These are phyloP conservation scores for Timema cristinae DNA, from an alignment of 2,888 invertebrate species.

Conservation along the genomic window DNA sequence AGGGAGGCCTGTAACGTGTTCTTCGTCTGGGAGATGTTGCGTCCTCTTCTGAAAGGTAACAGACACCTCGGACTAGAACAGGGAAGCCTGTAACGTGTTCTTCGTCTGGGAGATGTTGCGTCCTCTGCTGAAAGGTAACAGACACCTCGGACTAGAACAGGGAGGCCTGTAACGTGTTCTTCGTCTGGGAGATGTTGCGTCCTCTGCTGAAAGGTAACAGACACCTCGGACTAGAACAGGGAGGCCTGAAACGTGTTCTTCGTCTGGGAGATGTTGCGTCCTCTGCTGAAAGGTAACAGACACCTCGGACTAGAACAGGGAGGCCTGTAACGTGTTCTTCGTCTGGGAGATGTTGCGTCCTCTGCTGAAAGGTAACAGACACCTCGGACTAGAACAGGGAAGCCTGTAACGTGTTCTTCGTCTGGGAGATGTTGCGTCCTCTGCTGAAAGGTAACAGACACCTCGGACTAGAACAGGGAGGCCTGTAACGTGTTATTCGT, in stretches of 20 bases:
- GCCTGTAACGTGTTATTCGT: constrained; percentile 39
- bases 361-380: constrained; percentile 33
- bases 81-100: constrained; percentile 38
- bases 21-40: constrained; percentile 38
- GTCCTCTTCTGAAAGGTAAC: constrained; percentile 36
- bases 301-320: constrained; percentile 30
- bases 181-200: constrained; percentile 38
- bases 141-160: constrained; percentile 26
- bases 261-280: constrained; percentile 38
- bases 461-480: constrained; percentile 32
- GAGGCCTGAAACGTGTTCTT: constrained; percentile 39
- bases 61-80: constrained; percentile 21
- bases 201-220: constrained; percentile 35
- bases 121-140: constrained; percentile 35
- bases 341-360: constrained; percentile 39
- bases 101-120: constrained; percentile 39
- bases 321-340: constrained; percentile 38
- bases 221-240: constrained; percentile 26
- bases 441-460: constrained; percentile 33
- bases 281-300: constrained; percentile 34
- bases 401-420: constrained; percentile 38
- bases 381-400: constrained; percentile 32
- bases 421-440: constrained; percentile 38
- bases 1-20: constrained; percentile 38
- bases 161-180: constrained; percentile 38